Percentiles rank a stretch among this genome's conserved stretches.
Evolutionary conservation across 2,888 invertebrate genomes (phyloP).

Genomic region (Ornithoptera priamus): DNA sequence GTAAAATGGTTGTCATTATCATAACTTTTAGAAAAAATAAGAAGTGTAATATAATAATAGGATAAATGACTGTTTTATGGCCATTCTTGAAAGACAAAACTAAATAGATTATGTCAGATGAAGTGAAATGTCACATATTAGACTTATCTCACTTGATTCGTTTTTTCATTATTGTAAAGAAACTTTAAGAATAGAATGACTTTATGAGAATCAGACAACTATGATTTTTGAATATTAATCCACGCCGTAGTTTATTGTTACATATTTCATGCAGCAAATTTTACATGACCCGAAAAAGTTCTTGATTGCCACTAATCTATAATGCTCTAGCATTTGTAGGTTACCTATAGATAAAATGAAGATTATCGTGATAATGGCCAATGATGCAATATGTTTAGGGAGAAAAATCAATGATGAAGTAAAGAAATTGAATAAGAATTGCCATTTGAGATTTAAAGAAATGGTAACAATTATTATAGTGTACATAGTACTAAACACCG

Average conservation of each 20-base stretch:
- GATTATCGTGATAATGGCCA: neutral
- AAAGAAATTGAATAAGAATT: neutral
- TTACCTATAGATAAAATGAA: neutral
- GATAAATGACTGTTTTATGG: neutral
- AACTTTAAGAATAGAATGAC: no score
- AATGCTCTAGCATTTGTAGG: neutral
- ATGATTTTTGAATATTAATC: neutral
- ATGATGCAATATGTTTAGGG: neutral
- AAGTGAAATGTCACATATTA: no score
- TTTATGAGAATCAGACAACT: neutral
- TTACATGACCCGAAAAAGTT: neutral
- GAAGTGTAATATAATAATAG: neutral
- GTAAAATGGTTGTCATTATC: neutral
- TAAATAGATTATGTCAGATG: no score
- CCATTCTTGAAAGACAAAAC: no score
- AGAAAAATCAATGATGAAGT: neutral
- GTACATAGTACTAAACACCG: conserved; percentile 39
- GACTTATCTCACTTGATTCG: no score
- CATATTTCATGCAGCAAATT: neutral
- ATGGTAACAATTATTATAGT: neutral
- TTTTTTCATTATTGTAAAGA: no score
- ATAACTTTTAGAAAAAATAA: neutral
- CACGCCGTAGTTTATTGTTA: neutral
- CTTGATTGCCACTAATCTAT: neutral
- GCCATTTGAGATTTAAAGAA: neutral